These are phyloP conservation scores for Monodelphis domestica DNA, from an alignment of 2,797 vertebrate genomes.

Conservation along the genomic window DNA sequence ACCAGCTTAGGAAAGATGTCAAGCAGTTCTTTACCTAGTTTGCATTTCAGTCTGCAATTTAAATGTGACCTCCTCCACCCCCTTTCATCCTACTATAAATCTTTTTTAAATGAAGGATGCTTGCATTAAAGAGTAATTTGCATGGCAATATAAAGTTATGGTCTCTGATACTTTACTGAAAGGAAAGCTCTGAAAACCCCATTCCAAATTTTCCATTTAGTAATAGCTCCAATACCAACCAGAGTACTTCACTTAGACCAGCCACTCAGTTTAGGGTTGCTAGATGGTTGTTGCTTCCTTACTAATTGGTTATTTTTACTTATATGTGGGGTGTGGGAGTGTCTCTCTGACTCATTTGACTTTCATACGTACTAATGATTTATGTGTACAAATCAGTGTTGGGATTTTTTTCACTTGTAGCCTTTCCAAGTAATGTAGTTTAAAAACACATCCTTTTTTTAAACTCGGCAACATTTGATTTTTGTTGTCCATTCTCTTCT, in stretches of 20 bases:
- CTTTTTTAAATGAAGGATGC: constrained; percentile 40
- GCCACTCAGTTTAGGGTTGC: neutral
- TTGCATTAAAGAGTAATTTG: constrained; percentile 9
- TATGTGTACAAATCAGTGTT: neutral
- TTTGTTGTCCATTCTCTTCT: neutral
- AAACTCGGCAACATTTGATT: neutral
- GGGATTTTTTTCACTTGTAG: neutral
- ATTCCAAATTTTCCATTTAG: neutral
- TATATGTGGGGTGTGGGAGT: neutral
- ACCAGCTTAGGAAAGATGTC: constrained; percentile 38
- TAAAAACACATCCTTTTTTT: neutral
- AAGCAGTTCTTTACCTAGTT: constrained; percentile 54
- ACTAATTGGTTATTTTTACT: neutral
- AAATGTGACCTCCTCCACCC: constrained; percentile 1
- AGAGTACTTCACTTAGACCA: neutral
- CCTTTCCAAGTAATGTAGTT: neutral
- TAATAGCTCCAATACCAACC: neutral
- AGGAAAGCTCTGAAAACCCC: neutral
- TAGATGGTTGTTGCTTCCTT: neutral
- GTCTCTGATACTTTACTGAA: constrained; percentile 53
- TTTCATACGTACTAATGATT: neutral
- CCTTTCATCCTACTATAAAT: neutral
- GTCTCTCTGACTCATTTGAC: neutral
- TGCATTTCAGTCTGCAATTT: constrained; percentile 15
- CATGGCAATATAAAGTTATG: constrained; percentile 44